A percentile compares a stretch with the other conserved stretches of the same genome.
Conservation (phyloP, 2,797 vertebrate genomes). For the Neosilurus hyrtlii region DNA sequence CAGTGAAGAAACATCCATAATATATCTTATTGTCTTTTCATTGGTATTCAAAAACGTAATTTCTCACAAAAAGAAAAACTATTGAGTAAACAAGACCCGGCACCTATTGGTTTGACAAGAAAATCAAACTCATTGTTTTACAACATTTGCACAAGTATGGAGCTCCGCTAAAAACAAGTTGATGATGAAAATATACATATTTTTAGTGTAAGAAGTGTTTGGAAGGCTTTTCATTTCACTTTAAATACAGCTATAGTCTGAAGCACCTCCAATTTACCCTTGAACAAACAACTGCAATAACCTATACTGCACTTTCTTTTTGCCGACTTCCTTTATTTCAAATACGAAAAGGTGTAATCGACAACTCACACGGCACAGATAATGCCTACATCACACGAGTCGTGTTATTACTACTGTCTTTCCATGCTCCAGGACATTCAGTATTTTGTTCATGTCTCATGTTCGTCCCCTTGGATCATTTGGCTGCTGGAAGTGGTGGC, state of each 20-base stretch:
- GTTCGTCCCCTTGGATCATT: slow-evolving; percentile 35
- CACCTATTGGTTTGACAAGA: too few relatives aligned
- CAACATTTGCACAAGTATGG: too few relatives aligned
- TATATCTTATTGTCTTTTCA: too few relatives aligned
- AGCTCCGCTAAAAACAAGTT: too few relatives aligned
- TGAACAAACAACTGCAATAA: slow-evolving; percentile 7
- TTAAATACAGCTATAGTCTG: background rate
- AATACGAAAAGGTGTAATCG: slow-evolving; percentile 21
- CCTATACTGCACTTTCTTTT: background rate
- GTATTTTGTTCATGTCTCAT: slow-evolving; percentile 18
- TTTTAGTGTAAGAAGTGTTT: too few relatives aligned
- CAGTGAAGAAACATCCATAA: too few relatives aligned
- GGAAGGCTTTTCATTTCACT: too few relatives aligned
- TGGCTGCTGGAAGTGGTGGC: slow-evolving; percentile 17
- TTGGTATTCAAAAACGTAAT: too few relatives aligned
- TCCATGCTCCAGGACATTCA: slow-evolving; percentile 28
- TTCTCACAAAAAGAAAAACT: too few relatives aligned
- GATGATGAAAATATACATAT: too few relatives aligned
- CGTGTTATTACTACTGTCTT: slow-evolving; percentile 18
- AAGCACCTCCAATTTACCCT: background rate
- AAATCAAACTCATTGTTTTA: too few relatives aligned
- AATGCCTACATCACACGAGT: background rate
- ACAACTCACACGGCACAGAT: background rate
- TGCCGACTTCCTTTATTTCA: slow-evolving; percentile 5
- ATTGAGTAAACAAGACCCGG: too few relatives aligned